A percentile compares a stretch with the other conserved stretches of the same genome.
phyloP scores from a whole-genome alignment of 1,140 invertebrate genomes.

The Venturia canescens region DNA sequence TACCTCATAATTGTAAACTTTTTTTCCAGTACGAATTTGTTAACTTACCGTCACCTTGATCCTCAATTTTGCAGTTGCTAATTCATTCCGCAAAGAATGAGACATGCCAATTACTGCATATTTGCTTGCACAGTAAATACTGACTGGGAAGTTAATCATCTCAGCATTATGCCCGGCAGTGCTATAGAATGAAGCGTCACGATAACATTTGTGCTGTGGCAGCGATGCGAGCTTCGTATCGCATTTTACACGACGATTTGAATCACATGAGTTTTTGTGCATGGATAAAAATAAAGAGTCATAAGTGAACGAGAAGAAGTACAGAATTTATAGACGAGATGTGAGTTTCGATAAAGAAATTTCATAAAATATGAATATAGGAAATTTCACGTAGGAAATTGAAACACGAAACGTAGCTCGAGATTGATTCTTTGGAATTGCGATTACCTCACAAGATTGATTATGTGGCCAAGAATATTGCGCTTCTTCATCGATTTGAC shows the following conservation, averaged over 20 bases:
- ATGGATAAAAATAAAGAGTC: too few species aligned
- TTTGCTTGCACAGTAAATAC: slow-evolving; percentile 26
- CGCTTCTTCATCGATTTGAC: slow-evolving; percentile 73
- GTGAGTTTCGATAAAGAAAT: too few species aligned
- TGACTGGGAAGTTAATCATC: background rate
- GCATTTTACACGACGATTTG: background rate
- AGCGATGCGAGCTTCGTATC: background rate
- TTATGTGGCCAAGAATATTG: slow-evolving; percentile 76
- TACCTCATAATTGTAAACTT: too few species aligned
- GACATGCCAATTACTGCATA: slow-evolving; percentile 23
- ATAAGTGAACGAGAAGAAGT: too few species aligned
- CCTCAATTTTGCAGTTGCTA: slow-evolving; percentile 45
- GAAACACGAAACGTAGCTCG: too few species aligned
- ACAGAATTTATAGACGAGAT: too few species aligned
- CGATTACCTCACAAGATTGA: slow-evolving; percentile 79
- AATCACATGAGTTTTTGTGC: background rate
- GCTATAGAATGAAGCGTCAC: slow-evolving; percentile 27
- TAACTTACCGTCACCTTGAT: slow-evolving; percentile 52
- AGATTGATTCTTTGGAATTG: background rate
- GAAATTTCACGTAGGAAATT: too few species aligned
- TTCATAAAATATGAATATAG: background rate
- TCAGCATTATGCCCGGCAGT: slow-evolving; percentile 43
- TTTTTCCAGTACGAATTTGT: background rate
- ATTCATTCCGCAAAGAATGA: slow-evolving; percentile 29
- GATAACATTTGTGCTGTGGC: background rate